Conservation (phyloP, 2,113 vertebrate species). For the Leptocoma aspasia region DNA sequence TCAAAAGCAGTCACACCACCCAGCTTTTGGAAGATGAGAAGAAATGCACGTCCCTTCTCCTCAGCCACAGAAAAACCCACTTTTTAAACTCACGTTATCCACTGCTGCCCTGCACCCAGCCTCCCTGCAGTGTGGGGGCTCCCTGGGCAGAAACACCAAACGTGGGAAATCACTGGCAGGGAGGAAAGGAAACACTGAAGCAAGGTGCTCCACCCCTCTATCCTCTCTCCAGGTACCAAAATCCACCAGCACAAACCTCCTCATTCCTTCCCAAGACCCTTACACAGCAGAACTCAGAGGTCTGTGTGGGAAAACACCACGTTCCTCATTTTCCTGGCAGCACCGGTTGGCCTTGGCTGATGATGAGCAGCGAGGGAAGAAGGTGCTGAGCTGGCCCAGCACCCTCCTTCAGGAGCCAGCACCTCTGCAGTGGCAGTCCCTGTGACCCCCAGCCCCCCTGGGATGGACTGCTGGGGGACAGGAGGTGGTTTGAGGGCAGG, state of each 20-base stretch:
- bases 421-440: rapidly evolving
- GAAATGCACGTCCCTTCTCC: neutral
- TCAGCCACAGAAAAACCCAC: neutral
- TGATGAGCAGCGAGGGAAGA: neutral
- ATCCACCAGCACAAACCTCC: neutral
- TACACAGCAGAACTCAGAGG: neutral
- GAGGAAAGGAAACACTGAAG: neutral
- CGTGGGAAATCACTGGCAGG: neutral
- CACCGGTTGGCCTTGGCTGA: rapidly evolving
- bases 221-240: neutral
- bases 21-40: neutral
- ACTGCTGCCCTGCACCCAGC: neutral
- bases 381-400: neutral
- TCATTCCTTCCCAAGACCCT: neutral
- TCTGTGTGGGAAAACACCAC: rapidly evolving
- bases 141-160: neutral
- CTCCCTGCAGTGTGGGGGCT: rapidly evolving
- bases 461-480: neutral
- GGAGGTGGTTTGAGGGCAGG: neutral
- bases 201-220: neutral
- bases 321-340: neutral
- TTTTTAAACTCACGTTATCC: neutral
- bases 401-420: neutral
- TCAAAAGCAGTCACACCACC: neutral
- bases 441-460: neutral